Evolutionary conservation across 2,888 invertebrate genomes (phyloP).

Genomic region (Papilio protenor): DNA sequence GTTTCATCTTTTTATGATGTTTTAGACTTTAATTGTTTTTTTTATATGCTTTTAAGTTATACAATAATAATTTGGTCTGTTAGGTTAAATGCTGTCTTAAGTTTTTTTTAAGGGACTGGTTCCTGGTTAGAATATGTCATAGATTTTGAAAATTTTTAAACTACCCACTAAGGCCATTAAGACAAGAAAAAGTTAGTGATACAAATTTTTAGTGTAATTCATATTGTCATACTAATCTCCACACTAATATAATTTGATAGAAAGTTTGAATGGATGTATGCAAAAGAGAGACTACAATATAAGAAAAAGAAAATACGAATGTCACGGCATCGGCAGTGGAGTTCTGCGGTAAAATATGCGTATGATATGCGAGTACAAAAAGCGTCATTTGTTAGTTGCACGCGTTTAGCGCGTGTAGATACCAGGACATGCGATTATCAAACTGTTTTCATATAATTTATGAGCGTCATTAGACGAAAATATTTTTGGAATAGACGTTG

Average conservation of each 20-base stretch:
- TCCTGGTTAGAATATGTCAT: no score
- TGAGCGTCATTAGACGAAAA: background rate
- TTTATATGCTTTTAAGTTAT: background rate
- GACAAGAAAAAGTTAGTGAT: no score
- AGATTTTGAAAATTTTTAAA: no score
- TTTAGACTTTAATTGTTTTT: background rate
- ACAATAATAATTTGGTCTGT: background rate
- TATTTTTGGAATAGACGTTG: background rate
- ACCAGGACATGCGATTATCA: constrained; percentile 8
- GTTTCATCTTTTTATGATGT: background rate
- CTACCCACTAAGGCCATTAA: no score
- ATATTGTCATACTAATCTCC: background rate
- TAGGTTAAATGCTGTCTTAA: no score
- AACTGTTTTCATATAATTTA: constrained; percentile 8
- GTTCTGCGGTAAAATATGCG: background rate
- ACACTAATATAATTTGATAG: background rate
- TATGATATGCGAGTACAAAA: background rate
- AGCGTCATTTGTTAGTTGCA: background rate
- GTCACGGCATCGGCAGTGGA: no score
- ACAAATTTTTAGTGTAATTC: no score
- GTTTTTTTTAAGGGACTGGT: no score
- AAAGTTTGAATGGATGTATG: no score
- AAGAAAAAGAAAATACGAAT: no score
- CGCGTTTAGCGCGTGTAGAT: constrained; percentile 20
- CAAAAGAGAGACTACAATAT: no score